A percentile compares a stretch with the other conserved stretches of the same genome.
phyloP scores from a whole-genome alignment of 2,888 invertebrate species.

The Dendrolimus pini region DNA sequence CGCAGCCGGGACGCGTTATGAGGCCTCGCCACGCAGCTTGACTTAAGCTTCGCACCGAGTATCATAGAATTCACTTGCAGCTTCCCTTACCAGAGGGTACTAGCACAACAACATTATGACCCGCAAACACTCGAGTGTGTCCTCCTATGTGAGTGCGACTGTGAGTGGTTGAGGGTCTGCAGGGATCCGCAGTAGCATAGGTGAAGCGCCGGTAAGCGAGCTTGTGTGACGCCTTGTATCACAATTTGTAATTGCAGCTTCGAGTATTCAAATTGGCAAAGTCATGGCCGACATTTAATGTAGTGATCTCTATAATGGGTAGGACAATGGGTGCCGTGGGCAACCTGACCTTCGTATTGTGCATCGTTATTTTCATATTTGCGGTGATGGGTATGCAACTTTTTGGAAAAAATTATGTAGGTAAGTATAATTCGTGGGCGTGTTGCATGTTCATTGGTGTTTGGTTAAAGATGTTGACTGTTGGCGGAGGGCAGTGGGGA shows the following conservation, averaged over 20 bases:
- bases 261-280: constrained; percentile 99
- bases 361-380: constrained; percentile 99
- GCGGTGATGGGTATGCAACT: constrained; percentile 99
- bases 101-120: constrained; percentile 41
- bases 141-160: constrained; percentile 1
- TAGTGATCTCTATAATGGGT: constrained; percentile 98
- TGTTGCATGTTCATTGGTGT: constrained; percentile 76
- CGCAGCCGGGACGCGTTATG: constrained; percentile 60
- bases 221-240: constrained; percentile 76
- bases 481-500: constrained; percentile 49
- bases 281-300: constrained; percentile 98
- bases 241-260: constrained; percentile 84
- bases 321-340: constrained; percentile 98
- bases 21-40: constrained; percentile 73
- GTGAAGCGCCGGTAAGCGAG: constrained; percentile 75
- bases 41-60: constrained; percentile 72
- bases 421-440: constrained; percentile 79
- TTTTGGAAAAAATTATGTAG: constrained; percentile 95
- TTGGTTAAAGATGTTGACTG: constrained; percentile 49
- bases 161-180: constrained; percentile 52
- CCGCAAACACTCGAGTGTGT: constrained; percentile 41
- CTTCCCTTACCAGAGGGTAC: constrained; percentile 47
- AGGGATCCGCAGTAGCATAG: constrained; percentile 69
- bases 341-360: constrained; percentile 98
- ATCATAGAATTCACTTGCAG: constrained; percentile 72